Conservation (phyloP, 1,140 invertebrate genomes). For the Zaprionus africanus region DNA sequence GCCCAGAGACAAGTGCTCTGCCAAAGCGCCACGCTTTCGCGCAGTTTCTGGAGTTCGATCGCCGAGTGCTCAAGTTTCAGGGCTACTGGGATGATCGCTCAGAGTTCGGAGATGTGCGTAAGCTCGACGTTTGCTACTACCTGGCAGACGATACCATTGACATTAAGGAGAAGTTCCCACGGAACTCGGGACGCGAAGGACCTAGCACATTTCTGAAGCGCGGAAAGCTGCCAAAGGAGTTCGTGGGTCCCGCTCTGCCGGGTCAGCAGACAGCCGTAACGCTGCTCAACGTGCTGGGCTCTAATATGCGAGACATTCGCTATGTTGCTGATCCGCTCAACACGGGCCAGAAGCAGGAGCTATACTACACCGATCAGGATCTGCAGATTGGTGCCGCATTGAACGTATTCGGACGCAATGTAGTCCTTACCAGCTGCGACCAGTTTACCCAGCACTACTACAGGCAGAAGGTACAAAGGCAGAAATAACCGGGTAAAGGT, state of each 20-base stretch:
- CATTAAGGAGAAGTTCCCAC: constrained; percentile 90
- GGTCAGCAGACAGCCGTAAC: constrained; percentile 87
- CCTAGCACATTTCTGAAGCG: constrained; percentile 90
- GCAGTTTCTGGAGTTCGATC: constrained; percentile 91
- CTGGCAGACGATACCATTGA: constrained; percentile 95
- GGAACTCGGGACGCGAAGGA: constrained; percentile 89
- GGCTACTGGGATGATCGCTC: constrained; percentile 95
- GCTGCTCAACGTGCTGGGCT: constrained; percentile 90
- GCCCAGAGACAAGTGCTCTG: constrained; percentile 22
- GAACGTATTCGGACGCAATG: constrained; percentile 91
- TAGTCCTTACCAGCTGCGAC: constrained; percentile 94
- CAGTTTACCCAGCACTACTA: constrained; percentile 95
- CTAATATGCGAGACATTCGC: constrained; percentile 86
- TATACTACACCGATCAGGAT: constrained; percentile 89
- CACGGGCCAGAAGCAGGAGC: constrained; percentile 84
- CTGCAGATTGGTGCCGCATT: constrained; percentile 92
- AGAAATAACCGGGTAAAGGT: not conserved
- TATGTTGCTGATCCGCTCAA: constrained; percentile 87
- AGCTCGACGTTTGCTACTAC: constrained; percentile 92
- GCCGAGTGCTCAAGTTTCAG: constrained; percentile 92
- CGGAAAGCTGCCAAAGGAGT: constrained; percentile 90
- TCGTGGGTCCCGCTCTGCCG: constrained; percentile 85
- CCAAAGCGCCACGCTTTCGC: constrained; percentile 85
- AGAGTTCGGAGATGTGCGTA: constrained; percentile 89
- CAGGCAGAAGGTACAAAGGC: constrained; percentile 85